Evolutionary conservation across 2,888 invertebrate species (phyloP).

Genomic region (Chymomyza amoena): DNA sequence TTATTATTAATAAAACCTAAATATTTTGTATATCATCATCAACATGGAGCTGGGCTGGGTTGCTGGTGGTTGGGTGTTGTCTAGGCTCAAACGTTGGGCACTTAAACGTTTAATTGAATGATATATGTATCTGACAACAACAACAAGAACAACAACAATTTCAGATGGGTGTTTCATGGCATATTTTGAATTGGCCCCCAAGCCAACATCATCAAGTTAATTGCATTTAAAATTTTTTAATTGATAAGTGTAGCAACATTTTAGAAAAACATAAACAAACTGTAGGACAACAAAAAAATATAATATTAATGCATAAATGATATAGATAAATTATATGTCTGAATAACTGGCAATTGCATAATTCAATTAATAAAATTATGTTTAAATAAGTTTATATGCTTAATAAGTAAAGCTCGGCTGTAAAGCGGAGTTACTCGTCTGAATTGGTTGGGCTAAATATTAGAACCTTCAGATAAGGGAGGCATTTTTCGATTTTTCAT

Average conservation of each 20-base stretch:
- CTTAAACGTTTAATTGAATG: conserved; percentile 60
- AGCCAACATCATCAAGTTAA: conserved; percentile 46
- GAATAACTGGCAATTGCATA: conserved; percentile 31
- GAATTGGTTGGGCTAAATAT: too few relatives aligned
- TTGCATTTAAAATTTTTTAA: conserved; percentile 70
- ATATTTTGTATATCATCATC: conserved; percentile 52
- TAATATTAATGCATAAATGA: conserved; percentile 10
- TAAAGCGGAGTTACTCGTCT: too few relatives aligned
- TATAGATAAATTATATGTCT: conserved; percentile 43
- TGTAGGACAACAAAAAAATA: not conserved
- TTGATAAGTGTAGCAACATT: conserved; percentile 64
- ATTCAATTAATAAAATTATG: conserved; percentile 69
- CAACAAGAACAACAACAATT: conserved; percentile 2
- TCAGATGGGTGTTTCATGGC: not conserved
- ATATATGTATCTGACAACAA: conserved; percentile 49
- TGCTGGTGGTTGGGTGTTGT: conserved; percentile 20
- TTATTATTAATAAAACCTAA: conserved; percentile 77
- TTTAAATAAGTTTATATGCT: conserved; percentile 9
- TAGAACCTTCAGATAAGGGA: too few relatives aligned
- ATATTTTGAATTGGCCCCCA: not conserved
- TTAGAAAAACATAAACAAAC: conserved; percentile 13
- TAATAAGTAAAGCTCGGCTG: conserved; percentile 7
- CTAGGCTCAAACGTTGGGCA: conserved; percentile 31
- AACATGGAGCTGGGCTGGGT: conserved; percentile 27
- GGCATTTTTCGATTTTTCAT: too few relatives aligned